Evolutionary conservation across 1,140 invertebrate species (phyloP), one percentile per base, ranked within the genome.

Genomic region (Drosophila pseudoobscura): DNA sequence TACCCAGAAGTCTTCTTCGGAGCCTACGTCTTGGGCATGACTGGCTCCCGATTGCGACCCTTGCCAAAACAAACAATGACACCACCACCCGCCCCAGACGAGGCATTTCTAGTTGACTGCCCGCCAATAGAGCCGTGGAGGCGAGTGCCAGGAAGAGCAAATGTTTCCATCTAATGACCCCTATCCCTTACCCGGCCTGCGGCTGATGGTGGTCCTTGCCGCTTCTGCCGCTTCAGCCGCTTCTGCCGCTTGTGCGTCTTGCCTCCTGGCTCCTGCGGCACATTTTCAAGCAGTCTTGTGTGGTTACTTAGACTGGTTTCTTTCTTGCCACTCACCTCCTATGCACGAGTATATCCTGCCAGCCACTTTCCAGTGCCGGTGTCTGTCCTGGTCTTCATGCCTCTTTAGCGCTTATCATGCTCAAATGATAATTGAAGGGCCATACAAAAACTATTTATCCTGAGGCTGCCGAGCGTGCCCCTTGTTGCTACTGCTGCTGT

Each of bases 361-460:
- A 57, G 56, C 60, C 63, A 78, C 78, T 82, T 74, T 85, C 58
- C 56, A 80, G 71, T 58, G 80, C 44, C 58, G 47, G 35, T 57
- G 45, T 66, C 73, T 85, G 65, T 78, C 64, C 66, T 75, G 75
- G 71, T 66, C 66, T 64, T 61, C 75, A 71, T 70, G 83, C 75
- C 83, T 88, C 84, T 82, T 83, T 75, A 89, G 76, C 76, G 84
- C 84, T 89, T 80, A 89, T 89, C 84, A 89, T 89, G 84, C 84
- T 89, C 84, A 89, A 84, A 89, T 89, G 84, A 78, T 89, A 89
- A 89, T 89, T 89, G 85, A 89, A 89, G 84, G 82, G 80, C 80
- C 75, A 74, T 75, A 84, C 49, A 84, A 75, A 88, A 88, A 88
- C 83, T 88, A 88, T 88, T 88, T 88, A 88, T 88, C 83, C 83